A percentile compares a stretch with the other conserved stretches of the same genome.
These are phyloP conservation scores for Schizopygopsis malacanthus DNA, from an alignment of 2,797 vertebrate genomes.

Conservation along the genomic window DNA sequence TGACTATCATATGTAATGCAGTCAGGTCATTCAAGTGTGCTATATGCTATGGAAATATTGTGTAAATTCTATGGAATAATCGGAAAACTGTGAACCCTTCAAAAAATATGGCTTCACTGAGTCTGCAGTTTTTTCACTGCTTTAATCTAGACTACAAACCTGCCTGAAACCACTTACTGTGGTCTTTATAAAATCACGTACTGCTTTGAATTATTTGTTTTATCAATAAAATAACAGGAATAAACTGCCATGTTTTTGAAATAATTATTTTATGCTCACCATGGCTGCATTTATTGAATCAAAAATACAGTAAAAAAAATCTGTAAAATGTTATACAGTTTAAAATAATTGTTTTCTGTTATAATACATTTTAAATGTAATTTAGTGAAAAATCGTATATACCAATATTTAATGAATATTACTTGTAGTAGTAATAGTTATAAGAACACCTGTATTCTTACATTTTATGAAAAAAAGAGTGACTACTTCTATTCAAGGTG, in stretches of 20 bases:
- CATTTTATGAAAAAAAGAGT: neutral
- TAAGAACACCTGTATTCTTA: neutral
- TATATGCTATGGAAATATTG: slow-evolving; percentile 42
- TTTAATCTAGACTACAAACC: neutral
- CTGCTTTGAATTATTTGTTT: neutral
- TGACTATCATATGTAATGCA: slow-evolving; percentile 18
- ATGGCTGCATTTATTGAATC: neutral
- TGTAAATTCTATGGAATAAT: slow-evolving; percentile 36
- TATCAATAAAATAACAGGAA: neutral
- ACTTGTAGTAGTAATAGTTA: neutral
- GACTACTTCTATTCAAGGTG: neutral
- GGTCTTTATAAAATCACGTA: neutral
- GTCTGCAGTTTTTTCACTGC: neutral
- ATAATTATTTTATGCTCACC: neutral
- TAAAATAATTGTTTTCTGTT: neutral
- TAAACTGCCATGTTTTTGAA: neutral
- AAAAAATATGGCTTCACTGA: slow-evolving; percentile 51
- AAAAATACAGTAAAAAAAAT: neutral
- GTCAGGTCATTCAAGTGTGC: slow-evolving; percentile 29
- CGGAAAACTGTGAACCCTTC: neutral
- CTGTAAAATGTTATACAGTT: too few relatives aligned
- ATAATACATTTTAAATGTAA: neutral
- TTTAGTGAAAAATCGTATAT: neutral
- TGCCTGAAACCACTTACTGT: neutral
- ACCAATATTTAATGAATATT: too few relatives aligned